These are phyloP conservation scores for Oedothorax gibbosus DNA, from an alignment of 1,140 invertebrate species.

Conservation along the genomic window DNA sequence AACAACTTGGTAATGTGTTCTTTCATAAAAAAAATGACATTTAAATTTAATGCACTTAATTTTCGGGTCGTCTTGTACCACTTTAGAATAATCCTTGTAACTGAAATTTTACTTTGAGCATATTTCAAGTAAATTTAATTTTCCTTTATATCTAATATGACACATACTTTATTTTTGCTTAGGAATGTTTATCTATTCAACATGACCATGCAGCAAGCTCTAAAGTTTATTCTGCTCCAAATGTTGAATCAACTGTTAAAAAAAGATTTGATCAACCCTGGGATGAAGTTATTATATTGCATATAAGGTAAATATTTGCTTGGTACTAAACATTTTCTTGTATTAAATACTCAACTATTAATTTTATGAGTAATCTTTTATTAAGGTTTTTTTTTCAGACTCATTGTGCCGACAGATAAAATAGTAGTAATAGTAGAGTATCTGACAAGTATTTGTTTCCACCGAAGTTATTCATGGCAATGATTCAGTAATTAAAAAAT, in stretches of 20 bases:
- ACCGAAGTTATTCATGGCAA: too few relatives aligned
- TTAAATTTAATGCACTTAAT: too few relatives aligned
- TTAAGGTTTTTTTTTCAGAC: too few relatives aligned
- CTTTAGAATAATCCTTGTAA: too few relatives aligned
- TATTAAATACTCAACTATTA: not conserved
- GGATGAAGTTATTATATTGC: slow-evolving; percentile 82
- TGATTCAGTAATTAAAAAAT: too few relatives aligned
- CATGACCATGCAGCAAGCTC: slow-evolving; percentile 80
- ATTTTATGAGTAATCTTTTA: too few relatives aligned
- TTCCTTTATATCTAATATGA: not conserved
- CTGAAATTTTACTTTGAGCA: not conserved
- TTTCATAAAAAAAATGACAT: too few relatives aligned
- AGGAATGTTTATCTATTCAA: slow-evolving; percentile 79
- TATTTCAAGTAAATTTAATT: not conserved
- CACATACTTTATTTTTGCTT: not conserved
- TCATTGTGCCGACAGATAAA: too few relatives aligned
- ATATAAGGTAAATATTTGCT: slow-evolving; percentile 75
- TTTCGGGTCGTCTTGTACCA: too few relatives aligned
- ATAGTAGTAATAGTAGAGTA: too few relatives aligned
- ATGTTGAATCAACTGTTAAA: slow-evolving; percentile 78
- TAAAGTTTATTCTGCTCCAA: slow-evolving; percentile 75
- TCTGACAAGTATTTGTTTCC: too few relatives aligned
- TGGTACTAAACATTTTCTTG: not conserved
- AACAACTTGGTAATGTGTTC: too few relatives aligned
- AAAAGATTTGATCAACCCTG: slow-evolving; percentile 79